Conservation (phyloP, 2,888 invertebrate genomes). For the Pycnomerus fuliginosus region DNA sequence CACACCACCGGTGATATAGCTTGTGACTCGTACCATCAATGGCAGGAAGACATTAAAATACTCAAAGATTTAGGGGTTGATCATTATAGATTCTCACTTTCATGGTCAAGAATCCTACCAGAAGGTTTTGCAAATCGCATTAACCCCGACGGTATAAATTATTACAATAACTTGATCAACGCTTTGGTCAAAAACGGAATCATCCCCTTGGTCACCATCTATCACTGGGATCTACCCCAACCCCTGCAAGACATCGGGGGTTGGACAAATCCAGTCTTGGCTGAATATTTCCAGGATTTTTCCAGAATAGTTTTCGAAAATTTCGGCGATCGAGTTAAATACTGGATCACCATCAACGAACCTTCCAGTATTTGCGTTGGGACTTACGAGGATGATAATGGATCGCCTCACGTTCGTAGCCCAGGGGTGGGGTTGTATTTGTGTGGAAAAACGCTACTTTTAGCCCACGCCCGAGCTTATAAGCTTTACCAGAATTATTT, state of each 20-base stretch:
- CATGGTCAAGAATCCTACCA: constrained; percentile 69
- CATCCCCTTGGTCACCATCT: constrained; percentile 61
- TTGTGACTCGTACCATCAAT: constrained; percentile 66
- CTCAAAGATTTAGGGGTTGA: constrained; percentile 58
- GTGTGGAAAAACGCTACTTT: constrained; percentile 62
- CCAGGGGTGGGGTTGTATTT: constrained; percentile 62
- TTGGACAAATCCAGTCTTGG: constrained; percentile 62
- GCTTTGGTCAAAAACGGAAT: constrained; percentile 56
- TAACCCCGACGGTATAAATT: constrained; percentile 62
- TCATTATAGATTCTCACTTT: constrained; percentile 62
- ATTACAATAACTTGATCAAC: constrained; percentile 63
- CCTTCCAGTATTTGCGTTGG: constrained; percentile 45
- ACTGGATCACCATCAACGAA: constrained; percentile 61
- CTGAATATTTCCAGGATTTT: constrained; percentile 63
- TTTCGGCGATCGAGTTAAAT: constrained; percentile 49
- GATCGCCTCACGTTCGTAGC: constrained; percentile 55
- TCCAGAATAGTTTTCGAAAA: constrained; percentile 53
- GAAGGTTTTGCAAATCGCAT: constrained; percentile 56
- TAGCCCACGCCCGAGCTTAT: constrained; percentile 66
- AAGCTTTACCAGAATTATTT: constrained; percentile 58
- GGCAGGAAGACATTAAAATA: constrained; percentile 61
- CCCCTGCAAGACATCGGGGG: constrained; percentile 54
- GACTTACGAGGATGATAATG: constrained; percentile 44
- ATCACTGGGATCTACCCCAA: constrained; percentile 68
- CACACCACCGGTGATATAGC: constrained; percentile 61